phyloP scores from a whole-genome alignment of 2,113 vertebrate genomes.

The Odontophorus gujanensis region DNA sequence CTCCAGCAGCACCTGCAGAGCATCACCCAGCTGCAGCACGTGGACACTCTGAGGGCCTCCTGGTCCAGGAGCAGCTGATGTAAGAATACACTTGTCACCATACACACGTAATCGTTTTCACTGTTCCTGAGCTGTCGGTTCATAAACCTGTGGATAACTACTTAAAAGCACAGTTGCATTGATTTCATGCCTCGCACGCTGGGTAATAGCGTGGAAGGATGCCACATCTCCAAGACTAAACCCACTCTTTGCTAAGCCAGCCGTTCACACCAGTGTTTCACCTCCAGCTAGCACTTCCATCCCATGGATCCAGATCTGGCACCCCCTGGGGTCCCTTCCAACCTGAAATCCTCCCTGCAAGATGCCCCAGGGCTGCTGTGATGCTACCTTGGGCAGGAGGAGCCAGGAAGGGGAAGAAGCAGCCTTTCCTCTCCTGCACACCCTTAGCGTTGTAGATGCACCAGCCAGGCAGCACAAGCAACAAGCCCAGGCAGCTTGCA shows the following conservation, averaged over 20 bases:
- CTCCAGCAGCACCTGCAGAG: not conserved
- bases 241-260: not conserved
- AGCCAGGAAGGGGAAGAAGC: not conserved
- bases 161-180: not conserved
- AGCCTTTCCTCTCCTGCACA: not conserved
- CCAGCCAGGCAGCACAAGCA: not conserved
- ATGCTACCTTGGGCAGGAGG: constrained; percentile 3
- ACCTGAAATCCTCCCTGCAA: not conserved
- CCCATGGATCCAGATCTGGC: not conserved
- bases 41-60: not conserved
- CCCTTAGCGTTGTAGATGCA: not conserved
- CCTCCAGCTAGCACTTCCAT: not conserved
- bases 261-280: not conserved
- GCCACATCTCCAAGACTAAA: not conserved
- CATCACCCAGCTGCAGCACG: not conserved
- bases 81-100: not conserved
- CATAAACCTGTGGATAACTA: not conserved
- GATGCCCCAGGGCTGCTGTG: not conserved
- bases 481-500: not conserved
- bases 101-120: not conserved
- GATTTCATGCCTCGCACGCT: not conserved
- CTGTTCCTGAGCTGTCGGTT: not conserved
- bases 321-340: not conserved
- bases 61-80: not conserved
- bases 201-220: not conserved